These are phyloP conservation scores for Drosophila seclusa DNA, from an alignment of 2,888 invertebrate genomes.

Conservation along the genomic window DNA sequence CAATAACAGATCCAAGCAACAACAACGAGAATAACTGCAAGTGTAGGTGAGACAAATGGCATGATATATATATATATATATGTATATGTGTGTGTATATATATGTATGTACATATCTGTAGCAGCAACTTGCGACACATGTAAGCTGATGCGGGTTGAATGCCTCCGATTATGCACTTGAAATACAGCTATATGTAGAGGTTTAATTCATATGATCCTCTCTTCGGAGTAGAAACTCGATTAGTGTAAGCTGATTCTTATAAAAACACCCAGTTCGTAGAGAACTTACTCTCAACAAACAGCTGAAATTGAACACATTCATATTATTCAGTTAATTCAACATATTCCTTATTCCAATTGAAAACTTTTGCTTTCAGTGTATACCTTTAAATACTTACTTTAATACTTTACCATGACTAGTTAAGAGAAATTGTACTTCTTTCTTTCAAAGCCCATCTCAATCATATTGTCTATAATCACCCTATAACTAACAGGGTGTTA, in stretches of 20 bases:
- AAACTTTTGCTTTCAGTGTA: not conserved
- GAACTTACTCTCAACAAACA: not conserved
- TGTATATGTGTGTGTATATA: not conserved
- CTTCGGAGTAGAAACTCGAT: not conserved
- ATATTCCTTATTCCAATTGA: not conserved
- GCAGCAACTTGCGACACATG: constrained; percentile 28
- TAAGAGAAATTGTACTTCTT: not conserved
- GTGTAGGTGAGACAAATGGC: constrained; percentile 51
- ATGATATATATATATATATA: not conserved
- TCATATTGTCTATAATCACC: not conserved
- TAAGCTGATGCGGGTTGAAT: constrained; percentile 17
- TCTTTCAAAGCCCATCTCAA: not conserved
- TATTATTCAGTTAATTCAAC: not conserved
- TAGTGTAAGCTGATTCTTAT: not conserved
- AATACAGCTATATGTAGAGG: not conserved
- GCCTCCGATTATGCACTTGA: constrained; percentile 21
- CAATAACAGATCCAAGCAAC: constrained; percentile 33
- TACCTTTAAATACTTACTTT: not conserved
- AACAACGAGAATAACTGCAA: constrained; percentile 27
- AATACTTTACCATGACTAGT: not conserved
- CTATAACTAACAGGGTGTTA: not conserved
- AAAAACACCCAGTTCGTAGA: not conserved
- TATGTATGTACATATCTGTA: constrained; percentile 8
- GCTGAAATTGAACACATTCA: not conserved
- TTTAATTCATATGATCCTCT: not conserved